These are phyloP conservation scores for Palaemon carinicauda DNA, from an alignment of 1,140 invertebrate species.

Conservation along the genomic window DNA sequence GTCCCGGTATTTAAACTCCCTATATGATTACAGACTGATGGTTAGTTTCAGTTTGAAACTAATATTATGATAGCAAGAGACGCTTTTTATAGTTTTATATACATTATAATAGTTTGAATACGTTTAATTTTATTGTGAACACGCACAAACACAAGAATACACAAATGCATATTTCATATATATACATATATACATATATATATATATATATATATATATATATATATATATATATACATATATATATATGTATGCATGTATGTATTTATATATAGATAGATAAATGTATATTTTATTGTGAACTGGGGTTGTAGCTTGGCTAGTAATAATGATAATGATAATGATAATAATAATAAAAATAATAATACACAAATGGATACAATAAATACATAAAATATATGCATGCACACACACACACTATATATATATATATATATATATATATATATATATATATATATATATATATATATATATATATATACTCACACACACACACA, in stretches of 20 bases:
- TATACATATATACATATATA: neutral
- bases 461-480: conserved; percentile 2
- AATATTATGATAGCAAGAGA: no score
- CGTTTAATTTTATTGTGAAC: no score
- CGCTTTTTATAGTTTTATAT: neutral
- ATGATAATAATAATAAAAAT: no score
- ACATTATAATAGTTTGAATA: neutral
- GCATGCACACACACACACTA: neutral
- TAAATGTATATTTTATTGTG: neutral
- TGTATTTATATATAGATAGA: neutral
- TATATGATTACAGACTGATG: no score
- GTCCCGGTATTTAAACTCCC: no score
- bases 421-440: neutral
- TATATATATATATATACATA: neutral
- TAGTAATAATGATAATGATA: no score
- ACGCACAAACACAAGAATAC: no score
- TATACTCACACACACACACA: neutral
- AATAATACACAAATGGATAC: no score
- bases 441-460: conserved; percentile 2
- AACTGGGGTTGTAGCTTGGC: no score
- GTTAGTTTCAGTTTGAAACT: no score
- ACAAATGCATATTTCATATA: neutral
- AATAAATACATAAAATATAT: no score
- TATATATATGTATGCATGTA: neutral
- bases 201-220: conserved; percentile 2